A percentile compares a stretch with the other conserved stretches of the same genome.
These are phyloP conservation scores for Ptilonorhynchus violaceus DNA, from an alignment of 2,113 vertebrate genomes.

Conservation along the genomic window DNA sequence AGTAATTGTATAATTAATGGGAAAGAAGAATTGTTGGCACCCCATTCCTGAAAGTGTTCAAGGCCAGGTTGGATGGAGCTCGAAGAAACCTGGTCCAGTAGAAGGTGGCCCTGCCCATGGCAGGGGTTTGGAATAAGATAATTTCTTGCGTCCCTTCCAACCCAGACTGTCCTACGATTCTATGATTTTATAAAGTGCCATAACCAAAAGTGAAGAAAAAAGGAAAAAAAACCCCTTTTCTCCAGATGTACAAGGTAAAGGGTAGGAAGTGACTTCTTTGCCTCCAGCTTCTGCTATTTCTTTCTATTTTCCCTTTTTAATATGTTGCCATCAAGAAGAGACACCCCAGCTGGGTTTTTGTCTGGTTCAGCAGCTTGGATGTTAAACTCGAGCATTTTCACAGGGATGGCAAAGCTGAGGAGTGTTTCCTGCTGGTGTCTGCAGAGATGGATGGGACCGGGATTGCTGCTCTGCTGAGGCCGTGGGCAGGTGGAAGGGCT, in stretches of 20 bases:
- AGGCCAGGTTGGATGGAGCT: fast-evolving
- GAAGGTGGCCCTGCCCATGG: not conserved
- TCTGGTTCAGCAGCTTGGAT: not conserved
- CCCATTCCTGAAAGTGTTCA: not conserved
- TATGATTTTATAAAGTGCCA: not conserved
- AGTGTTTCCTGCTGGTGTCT: not conserved
- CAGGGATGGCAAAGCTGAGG: not conserved
- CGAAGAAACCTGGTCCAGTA: not conserved
- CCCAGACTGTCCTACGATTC: not conserved
- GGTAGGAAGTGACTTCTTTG: not conserved
- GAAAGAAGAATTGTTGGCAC: not conserved
- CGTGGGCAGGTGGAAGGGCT: not conserved
- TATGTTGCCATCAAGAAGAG: not conserved
- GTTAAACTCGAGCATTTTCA: not conserved
- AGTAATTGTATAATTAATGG: not conserved
- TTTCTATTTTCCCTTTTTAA: not conserved
- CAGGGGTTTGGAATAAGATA: not conserved
- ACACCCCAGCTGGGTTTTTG: not conserved
- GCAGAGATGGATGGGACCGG: not conserved
- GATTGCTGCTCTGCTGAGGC: fast-evolving
- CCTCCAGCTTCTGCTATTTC: not conserved
- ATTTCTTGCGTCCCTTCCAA: not conserved
- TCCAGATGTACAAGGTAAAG: not conserved
- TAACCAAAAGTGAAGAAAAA: not conserved
- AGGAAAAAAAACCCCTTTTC: not conserved